These are phyloP conservation scores for Catharus minimus DNA, from an alignment of 2,113 vertebrate genomes.

Conservation along the genomic window DNA sequence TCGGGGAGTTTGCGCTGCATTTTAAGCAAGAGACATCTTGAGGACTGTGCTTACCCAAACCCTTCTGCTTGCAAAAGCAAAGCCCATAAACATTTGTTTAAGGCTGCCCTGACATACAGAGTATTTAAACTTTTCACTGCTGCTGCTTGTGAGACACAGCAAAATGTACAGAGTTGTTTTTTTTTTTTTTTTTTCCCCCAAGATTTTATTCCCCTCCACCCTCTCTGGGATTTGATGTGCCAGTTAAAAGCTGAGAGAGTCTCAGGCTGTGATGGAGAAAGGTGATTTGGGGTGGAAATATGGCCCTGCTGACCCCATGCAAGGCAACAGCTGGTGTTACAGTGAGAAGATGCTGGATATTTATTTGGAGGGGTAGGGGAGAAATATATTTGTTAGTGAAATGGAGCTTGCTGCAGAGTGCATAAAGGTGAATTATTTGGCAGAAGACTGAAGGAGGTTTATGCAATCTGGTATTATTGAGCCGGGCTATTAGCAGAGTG, in stretches of 20 bases:
- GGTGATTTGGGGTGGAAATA: constrained; percentile 55
- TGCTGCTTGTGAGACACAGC: constrained; percentile 26
- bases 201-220: constrained; percentile 15
- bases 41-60: constrained; percentile 41
- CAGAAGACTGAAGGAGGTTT: constrained; percentile 78
- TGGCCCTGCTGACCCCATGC: constrained; percentile 64
- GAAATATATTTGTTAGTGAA: constrained; percentile 85
- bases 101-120: constrained; percentile 57
- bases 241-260: constrained; percentile 37
- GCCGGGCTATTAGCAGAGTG: constrained; percentile 82
- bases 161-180: constrained; percentile 13
- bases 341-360: constrained; percentile 67
- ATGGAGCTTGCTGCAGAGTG: constrained; percentile 79
- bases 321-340: constrained; percentile 66
- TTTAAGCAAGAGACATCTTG: constrained; percentile 61
- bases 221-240: constrained; percentile 48
- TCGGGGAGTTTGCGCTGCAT: constrained; percentile 44
- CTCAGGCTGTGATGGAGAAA: neutral
- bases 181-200: neutral
- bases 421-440: constrained; percentile 84
- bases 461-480: constrained; percentile 83
- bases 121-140: constrained; percentile 27
- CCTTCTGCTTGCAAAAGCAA: constrained; percentile 38
- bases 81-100: constrained; percentile 69
- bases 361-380: constrained; percentile 75